phyloP scores from a whole-genome alignment of 2,113 vertebrate genomes.

The Acrocephalus kingi region DNA sequence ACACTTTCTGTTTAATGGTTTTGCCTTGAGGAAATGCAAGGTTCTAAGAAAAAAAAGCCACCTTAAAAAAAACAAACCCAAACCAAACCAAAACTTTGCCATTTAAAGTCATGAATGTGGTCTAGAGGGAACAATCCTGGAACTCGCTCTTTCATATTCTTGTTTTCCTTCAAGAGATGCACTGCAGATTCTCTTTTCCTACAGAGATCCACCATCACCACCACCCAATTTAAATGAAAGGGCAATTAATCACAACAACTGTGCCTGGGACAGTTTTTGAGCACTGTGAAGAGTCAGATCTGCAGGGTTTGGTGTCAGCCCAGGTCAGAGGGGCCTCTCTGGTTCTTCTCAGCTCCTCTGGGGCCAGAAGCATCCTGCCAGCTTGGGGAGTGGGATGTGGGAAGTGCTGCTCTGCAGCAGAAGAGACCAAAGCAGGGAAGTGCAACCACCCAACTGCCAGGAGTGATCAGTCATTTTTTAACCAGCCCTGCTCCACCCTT shows the following conservation, averaged over 20 bases:
- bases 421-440: not conserved
- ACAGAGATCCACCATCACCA: not conserved
- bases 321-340: not conserved
- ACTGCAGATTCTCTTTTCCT: not conserved
- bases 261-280: not conserved
- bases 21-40: not conserved
- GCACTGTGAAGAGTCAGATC: not conserved
- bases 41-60: not conserved
- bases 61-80: not conserved
- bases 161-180: not conserved
- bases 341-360: not conserved
- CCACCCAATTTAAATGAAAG: not conserved
- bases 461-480: not conserved
- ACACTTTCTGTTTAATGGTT: not conserved
- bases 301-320: not conserved
- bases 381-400: fast-evolving
- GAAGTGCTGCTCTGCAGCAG: not conserved
- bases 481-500: constrained; percentile 39
- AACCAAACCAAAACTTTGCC: not conserved
- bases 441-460: not conserved
- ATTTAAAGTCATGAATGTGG: not conserved
- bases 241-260: not conserved
- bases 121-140: not conserved
- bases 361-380: not conserved
- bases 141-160: not conserved